Conservation (phyloP, 2,797 vertebrate species). For the Leuciscus waleckii region DNA sequence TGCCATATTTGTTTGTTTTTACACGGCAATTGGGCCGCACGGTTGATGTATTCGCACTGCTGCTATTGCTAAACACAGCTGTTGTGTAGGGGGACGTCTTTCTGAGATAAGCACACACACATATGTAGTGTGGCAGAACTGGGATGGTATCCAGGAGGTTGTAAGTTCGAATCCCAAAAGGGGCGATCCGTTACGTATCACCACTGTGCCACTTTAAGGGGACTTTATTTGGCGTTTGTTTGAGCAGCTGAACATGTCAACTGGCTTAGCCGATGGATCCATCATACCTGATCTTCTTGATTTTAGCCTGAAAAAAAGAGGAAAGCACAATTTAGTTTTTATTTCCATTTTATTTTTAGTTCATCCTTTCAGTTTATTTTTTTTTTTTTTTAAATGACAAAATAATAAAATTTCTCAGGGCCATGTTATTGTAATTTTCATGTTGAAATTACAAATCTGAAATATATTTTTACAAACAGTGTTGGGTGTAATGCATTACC, state of each 20-base stretch:
- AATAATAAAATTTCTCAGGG: too few species aligned
- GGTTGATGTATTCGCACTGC: conserved; percentile 3
- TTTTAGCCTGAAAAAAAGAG: too few species aligned
- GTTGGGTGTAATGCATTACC: too few species aligned
- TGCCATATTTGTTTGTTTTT: conserved; percentile 45
- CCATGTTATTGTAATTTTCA: too few species aligned
- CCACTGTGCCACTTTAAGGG: not conserved
- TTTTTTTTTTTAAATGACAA: too few species aligned
- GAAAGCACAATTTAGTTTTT: too few species aligned
- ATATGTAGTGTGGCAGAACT: not conserved
- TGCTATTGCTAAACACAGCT: conserved; percentile 9
- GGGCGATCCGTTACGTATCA: not conserved
- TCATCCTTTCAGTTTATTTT: not conserved
- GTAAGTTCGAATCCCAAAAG: not conserved
- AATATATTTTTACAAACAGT: too few species aligned
- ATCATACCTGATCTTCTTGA: not conserved
- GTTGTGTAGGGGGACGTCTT: not conserved
- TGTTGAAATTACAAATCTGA: too few species aligned
- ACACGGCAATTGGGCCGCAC: conserved; percentile 7
- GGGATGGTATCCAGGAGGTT: not conserved
- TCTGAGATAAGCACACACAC: not conserved
- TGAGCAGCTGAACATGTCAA: not conserved
- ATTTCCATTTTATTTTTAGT: not conserved
- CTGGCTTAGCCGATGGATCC: not conserved
- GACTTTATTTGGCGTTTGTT: not conserved